Base-by-base conservation (phyloP, 2,888 invertebrate genomes). In the Stramonita haemastoma region DNA sequence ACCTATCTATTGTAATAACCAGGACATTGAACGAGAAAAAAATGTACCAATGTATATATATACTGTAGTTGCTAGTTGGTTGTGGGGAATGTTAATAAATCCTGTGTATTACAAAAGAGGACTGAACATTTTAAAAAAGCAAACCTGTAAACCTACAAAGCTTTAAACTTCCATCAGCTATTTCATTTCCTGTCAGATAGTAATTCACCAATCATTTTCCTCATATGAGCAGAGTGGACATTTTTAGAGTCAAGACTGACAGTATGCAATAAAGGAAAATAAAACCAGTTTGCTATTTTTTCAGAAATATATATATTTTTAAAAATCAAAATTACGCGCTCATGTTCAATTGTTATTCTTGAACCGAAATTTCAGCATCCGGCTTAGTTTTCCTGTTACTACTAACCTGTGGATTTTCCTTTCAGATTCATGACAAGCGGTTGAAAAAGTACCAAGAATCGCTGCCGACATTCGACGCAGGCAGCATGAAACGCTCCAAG, bases 401-500 rank as follows among this genome's bases (percentile, higher is more conserved):
- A 29, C 6, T 11, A 26, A 85, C 11, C 46, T 5, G 29, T 29
- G 83, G 22, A 26, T 17, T 22, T 57, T 70, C 86, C 73, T 91
- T 85, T 13, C 90, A 91, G 91, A 87, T 90, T 22, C 87, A 89
- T 85, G 91, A 91, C 34, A 90, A 89, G 60, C 81, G 89, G 13
- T 77, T 90, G n/a, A 84, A 87, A 34, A 90, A 91, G 84, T 91
- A 90, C 85, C 90, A 90, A 66, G 90, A 90, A 11, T 89, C 73
- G 36, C 77, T 91, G 26, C 83, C 60, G 15, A 56, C 29, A 26
- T 87, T 79, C 13, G 73, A 79, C 15, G 11, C 87, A 5, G 56
- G 87, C 70, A 83, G 83, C 60, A 46, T 88, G 96, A 93, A 93
- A 70, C 87, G 93, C 26, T 91, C 92, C 81, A 95, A 94, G 91